Evolutionary conservation across 2,113 vertebrate genomes (phyloP).

Genomic region (Isichthys henryi): DNA sequence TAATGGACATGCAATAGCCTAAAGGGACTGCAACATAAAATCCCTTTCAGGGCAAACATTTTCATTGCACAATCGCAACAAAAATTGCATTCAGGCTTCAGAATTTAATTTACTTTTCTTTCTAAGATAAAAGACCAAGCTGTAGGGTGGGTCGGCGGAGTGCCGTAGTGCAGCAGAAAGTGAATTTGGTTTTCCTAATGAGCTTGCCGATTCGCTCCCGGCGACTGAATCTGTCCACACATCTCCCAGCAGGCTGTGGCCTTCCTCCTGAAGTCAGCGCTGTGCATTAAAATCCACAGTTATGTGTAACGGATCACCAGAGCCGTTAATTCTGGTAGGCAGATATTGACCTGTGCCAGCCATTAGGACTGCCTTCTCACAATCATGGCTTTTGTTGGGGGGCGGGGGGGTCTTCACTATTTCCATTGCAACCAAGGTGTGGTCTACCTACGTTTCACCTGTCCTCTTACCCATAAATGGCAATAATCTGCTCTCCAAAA

Average conservation of each 20-base stretch:
- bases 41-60: conserved; percentile 17
- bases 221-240: neutral
- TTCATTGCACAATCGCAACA: conserved; percentile 12
- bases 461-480: neutral
- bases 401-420: neutral
- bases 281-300: no score
- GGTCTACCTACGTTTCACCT: neutral
- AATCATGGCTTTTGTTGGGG: neutral
- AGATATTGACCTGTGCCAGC: neutral
- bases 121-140: conserved; percentile 11
- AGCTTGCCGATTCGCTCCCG: neutral
- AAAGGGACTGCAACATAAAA: conserved; percentile 9
- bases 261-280: neutral
- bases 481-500: neutral
- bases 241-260: neutral
- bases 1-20: conserved; percentile 16
- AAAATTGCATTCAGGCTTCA: conserved; percentile 6
- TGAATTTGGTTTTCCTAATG: conserved; percentile 11
- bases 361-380: neutral
- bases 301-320: no score
- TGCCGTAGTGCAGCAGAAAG: neutral
- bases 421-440: neutral
- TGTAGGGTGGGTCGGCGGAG: neutral
- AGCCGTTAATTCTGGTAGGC: neutral
- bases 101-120: conserved; percentile 22